Conservation (phyloP, 2,797 vertebrate genomes). For the Etheostoma perlongum region DNA sequence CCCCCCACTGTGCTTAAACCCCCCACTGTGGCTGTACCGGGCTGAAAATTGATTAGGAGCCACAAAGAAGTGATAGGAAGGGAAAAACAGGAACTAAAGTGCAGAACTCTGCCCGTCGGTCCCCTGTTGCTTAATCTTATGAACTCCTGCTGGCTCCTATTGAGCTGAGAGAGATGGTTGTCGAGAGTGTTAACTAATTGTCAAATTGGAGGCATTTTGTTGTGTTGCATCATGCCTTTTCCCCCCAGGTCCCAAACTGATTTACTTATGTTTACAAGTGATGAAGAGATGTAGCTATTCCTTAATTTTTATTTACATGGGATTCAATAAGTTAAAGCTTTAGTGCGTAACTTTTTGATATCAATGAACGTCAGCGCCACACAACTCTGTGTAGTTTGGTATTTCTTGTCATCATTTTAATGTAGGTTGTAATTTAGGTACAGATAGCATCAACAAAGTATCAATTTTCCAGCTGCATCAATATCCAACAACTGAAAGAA, state of each 20-base stretch:
- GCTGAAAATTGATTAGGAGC: constrained; percentile 52
- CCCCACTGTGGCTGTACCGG: constrained; percentile 46
- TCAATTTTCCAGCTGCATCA: neutral
- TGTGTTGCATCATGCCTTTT: neutral
- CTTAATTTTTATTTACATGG: neutral
- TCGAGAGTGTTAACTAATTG: constrained; percentile 21
- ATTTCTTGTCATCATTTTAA: neutral
- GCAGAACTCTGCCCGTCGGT: constrained; percentile 14
- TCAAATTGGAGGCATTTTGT: neutral
- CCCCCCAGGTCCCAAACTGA: constrained; percentile 8
- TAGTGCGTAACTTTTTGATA: no score
- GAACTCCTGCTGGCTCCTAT: constrained; percentile 65
- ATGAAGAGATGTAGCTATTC: neutral
- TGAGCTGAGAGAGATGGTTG: constrained; percentile 40
- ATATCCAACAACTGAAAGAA: neutral
- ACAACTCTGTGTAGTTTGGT: neutral
- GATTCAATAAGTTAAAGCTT: constrained; percentile 3
- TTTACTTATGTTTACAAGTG: neutral
- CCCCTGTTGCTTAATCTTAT: constrained; percentile 61
- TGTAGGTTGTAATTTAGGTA: neutral
- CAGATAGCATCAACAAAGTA: neutral
- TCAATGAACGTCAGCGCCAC: no score
- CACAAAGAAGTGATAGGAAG: constrained; percentile 47
- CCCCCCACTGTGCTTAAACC: neutral
- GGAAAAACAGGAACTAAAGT: constrained; percentile 53